Evolutionary conservation across 2,797 vertebrate species (phyloP).

Genomic region (Fistularia commersonii): DNA sequence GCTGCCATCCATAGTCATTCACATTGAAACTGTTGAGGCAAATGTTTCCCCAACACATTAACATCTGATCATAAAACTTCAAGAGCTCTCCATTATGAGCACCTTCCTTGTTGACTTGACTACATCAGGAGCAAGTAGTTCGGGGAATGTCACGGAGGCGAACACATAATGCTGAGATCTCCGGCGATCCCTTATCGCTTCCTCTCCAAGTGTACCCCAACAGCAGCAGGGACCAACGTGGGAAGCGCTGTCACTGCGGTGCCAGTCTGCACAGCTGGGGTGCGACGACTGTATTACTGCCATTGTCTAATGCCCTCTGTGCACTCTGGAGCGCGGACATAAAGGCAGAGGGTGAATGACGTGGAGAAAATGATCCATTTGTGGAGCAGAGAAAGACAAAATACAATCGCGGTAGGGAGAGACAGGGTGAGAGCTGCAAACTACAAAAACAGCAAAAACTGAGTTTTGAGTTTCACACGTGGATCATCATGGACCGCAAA

Average conservation of each 20-base stretch:
- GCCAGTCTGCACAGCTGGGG: slow-evolving; percentile 56
- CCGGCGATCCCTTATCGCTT: slow-evolving; percentile 24
- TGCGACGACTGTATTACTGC: slow-evolving; percentile 37
- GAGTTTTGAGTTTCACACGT: slow-evolving; percentile 12
- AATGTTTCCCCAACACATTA: too few species aligned
- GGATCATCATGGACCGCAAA: slow-evolving; percentile 53
- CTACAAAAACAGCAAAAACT: slow-evolving; percentile 25
- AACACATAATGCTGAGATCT: slow-evolving; percentile 13
- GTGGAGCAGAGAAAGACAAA: slow-evolving; percentile 48
- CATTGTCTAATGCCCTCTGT: slow-evolving; percentile 60
- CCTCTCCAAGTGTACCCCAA: slow-evolving; percentile 45
- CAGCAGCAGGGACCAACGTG: slow-evolving; percentile 29
- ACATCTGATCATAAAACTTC: too few species aligned
- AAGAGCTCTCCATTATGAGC: too few species aligned
- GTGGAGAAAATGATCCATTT: slow-evolving; percentile 52
- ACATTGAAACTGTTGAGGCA: too few species aligned
- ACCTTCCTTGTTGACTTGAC: too few species aligned
- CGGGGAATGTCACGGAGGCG: slow-evolving; percentile 8
- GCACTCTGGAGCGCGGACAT: slow-evolving; percentile 39
- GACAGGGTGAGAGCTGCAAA: slow-evolving; percentile 39
- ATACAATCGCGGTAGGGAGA: slow-evolving; percentile 59
- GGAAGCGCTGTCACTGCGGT: slow-evolving; percentile 36
- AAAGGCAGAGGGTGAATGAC: slow-evolving; percentile 39
- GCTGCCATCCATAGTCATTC: too few species aligned
- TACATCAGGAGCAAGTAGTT: too few species aligned